Percentiles rank a stretch among this genome's conserved stretches.
Conservation (phyloP, 1,140 invertebrate species). For the Bathynomus jamesi region DNA sequence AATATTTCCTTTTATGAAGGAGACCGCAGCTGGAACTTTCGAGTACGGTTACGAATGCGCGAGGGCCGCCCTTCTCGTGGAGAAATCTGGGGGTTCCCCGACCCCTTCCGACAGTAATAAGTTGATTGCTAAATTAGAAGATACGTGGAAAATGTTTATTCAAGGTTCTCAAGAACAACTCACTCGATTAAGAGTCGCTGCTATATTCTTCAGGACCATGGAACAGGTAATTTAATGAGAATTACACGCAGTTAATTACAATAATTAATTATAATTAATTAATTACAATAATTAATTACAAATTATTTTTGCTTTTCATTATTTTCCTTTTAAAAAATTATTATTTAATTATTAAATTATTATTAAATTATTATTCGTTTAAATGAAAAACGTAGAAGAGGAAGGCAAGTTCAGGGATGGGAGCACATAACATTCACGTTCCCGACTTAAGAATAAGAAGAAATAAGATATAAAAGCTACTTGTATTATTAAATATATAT, state of each 20-base stretch:
- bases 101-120: constrained; percentile 60
- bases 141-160: constrained; percentile 61
- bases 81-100: constrained; percentile 60
- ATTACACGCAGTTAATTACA: neutral
- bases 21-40: constrained; percentile 52
- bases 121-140: constrained; percentile 59
- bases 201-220: constrained; percentile 65
- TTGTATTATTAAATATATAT: too few species aligned
- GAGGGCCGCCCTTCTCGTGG: constrained; percentile 61
- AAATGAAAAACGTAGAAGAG: too few species aligned
- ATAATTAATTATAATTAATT: neutral
- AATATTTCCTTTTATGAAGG: constrained; percentile 10
- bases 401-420: too few species aligned
- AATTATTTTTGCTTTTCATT: too few species aligned
- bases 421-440: too few species aligned
- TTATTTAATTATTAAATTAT: too few species aligned
- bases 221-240: constrained; percentile 57
- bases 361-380: too few species aligned
- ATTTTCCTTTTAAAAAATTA: too few species aligned
- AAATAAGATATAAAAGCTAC: too few species aligned
- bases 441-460: too few species aligned
- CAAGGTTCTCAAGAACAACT: constrained; percentile 66
- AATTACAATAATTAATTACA: too few species aligned
- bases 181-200: constrained; percentile 63
- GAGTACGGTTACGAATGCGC: constrained; percentile 69